phyloP scores from a whole-genome alignment of 1,140 invertebrate species.

The Trialeurodes vaporariorum region DNA sequence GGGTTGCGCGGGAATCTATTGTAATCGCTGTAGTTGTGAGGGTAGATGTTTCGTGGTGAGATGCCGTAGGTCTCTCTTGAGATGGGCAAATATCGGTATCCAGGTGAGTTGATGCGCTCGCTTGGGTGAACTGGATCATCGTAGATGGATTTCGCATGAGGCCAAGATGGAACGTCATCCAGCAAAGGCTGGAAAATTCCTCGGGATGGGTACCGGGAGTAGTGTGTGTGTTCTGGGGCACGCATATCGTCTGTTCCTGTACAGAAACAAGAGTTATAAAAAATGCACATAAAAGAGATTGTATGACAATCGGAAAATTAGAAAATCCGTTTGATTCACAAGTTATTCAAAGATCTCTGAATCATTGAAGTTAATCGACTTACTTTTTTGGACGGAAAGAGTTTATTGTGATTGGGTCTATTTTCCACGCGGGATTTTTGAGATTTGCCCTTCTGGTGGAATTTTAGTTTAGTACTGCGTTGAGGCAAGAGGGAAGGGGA shows the following conservation, averaged over 20 bases:
- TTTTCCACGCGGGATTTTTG: no score
- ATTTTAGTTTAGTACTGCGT: no score
- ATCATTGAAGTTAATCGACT: no score
- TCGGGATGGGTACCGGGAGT: slow-evolving; percentile 43
- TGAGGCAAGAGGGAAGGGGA: no score
- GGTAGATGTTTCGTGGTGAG: slow-evolving; percentile 70
- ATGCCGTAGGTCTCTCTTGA: slow-evolving; percentile 79
- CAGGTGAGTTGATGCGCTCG: slow-evolving; percentile 68
- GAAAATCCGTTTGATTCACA: no score
- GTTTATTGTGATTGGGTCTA: no score
- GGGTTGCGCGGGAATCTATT: not conserved
- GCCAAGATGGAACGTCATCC: slow-evolving; percentile 47
- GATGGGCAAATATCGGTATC: slow-evolving; percentile 77
- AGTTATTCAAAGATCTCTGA: no score
- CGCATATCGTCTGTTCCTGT: slow-evolving; percentile 81
- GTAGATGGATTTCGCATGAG: slow-evolving; percentile 68
- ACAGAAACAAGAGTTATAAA: no score
- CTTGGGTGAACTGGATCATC: slow-evolving; percentile 64
- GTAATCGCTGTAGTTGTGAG: slow-evolving; percentile 56
- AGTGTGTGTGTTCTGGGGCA: slow-evolving; percentile 61
- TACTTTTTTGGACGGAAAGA: no score
- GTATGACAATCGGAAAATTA: no score
- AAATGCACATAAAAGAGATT: no score
- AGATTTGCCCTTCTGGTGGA: no score
- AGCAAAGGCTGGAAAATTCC: slow-evolving; percentile 48